A percentile compares a stretch with the other conserved stretches of the same genome.
Evolutionary conservation across 1,140 invertebrate species (phyloP).

Genomic region (Cydia fagiglandana): DNA sequence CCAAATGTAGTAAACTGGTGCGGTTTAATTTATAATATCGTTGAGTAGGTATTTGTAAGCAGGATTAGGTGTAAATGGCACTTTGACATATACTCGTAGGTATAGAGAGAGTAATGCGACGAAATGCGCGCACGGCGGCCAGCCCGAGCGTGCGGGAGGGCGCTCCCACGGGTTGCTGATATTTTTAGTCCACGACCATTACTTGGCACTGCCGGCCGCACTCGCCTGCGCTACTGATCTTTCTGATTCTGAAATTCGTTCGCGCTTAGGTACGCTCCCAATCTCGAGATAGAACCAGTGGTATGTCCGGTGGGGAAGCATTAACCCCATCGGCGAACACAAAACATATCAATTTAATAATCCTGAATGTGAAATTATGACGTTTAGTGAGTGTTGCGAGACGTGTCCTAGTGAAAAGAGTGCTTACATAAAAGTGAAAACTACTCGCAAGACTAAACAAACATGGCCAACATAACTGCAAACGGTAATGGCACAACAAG

Average conservation of each 20-base stretch:
- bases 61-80: neutral
- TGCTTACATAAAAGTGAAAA: conserved; percentile 45
- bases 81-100: conserved; percentile 30
- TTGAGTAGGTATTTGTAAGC: neutral
- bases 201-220: conserved; percentile 78
- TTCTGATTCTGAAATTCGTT: conserved; percentile 72
- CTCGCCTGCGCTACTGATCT: conserved; percentile 74
- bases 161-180: conserved; percentile 78
- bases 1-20: neutral
- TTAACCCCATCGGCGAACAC: conserved; percentile 39
- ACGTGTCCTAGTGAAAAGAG: conserved; percentile 65
- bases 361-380: conserved; percentile 55
- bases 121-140: conserved; percentile 70
- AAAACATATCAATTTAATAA: conserved; percentile 34
- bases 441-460: conserved; percentile 41
- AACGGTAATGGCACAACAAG: conserved; percentile 59
- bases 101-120: conserved; percentile 59
- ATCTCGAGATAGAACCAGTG: conserved; percentile 62
- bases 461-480: conserved; percentile 61
- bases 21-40: neutral
- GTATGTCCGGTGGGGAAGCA: conserved; percentile 52
- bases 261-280: conserved; percentile 67
- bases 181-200: conserved; percentile 78
- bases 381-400: conserved; percentile 56
- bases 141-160: conserved; percentile 75